Base-by-base conservation (phyloP, 2,888 invertebrate genomes). In the Zygothrica quintamaculata region DNA sequence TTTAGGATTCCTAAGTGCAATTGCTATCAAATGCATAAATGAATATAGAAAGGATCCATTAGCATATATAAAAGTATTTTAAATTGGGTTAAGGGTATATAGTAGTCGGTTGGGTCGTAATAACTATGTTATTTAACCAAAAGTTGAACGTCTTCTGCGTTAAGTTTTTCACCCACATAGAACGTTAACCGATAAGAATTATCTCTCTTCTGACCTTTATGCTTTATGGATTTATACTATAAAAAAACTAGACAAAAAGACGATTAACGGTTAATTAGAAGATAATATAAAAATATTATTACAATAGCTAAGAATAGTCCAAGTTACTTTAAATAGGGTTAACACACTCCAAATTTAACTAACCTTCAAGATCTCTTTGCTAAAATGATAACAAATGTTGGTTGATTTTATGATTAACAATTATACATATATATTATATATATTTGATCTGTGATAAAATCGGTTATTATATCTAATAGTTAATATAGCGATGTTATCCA, bases 151-250 rank as follows among this genome's bases (percentile, higher is more conserved):
- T 48, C 65, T 59, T 47, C 46, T 52, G 66, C 55, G 53, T 8
- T 15, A 37, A 39, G 53, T 59, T 44, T 65, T 50, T 26, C 22
- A 37, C 46, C 7, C 12, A 36, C 61, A 44, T 48, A 51, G 22
- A 39, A 60, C 46, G 55, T 66, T 75, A 80, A 84, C 84, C 81
- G 81, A 84, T 80, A 80, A 84, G 65, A 34, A 26, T 61, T 72
- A 75, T 78, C 59, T 11, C 33, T 39, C 4, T 29, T 7, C 11
- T 44, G 43, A 74, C 69, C 72, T 79, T 52, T 78, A 61, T 16
- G 48, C 34, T 64, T 68, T 68, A 74, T 57, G 56, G 33, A 64
- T 58, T 59, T 58, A 70, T 59, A 31, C 11, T 48, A 7, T n/a
- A n/a, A n/a, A n/a, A 46, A 52, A 43, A 50, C 39, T 22, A 16